Percentiles rank a stretch among this genome's conserved stretches.
Evolutionary conservation across 2,888 invertebrate species (phyloP).

Genomic region (Acrobasis consociella): DNA sequence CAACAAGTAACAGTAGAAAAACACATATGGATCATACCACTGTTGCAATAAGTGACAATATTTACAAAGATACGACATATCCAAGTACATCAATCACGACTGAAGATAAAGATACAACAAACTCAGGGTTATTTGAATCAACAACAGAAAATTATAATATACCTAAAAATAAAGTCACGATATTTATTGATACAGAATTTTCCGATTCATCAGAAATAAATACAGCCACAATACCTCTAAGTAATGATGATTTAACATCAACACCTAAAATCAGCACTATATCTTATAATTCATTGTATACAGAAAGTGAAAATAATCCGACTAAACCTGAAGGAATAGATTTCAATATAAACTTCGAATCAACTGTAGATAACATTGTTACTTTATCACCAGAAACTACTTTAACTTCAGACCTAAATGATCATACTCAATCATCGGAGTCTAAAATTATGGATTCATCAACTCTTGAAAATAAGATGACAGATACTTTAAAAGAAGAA

Average conservation of each 20-base stretch:
- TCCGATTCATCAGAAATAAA: not conserved
- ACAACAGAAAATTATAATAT: not conserved
- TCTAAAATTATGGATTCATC: not conserved
- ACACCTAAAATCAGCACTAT: not conserved
- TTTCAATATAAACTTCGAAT: slow-evolving; percentile 28
- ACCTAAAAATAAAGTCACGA: not conserved
- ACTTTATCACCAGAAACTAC: slow-evolving; percentile 28
- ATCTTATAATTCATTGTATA: not conserved
- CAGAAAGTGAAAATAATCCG: not conserved
- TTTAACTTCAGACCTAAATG: slow-evolving; percentile 6
- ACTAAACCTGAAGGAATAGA: slow-evolving; percentile 22
- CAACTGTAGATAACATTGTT: slow-evolving; percentile 30
- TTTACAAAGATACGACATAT: too few species aligned
- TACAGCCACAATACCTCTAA: not conserved
- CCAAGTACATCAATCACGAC: too few species aligned
- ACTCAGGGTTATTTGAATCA: not conserved
- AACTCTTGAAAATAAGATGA: not conserved
- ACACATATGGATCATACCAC: not conserved
- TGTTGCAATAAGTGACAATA: too few species aligned
- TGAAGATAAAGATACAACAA: not conserved
- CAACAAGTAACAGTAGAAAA: not conserved
- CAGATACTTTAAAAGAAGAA: too few species aligned
- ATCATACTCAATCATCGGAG: slow-evolving; percentile 1
- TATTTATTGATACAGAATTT: not conserved
- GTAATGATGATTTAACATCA: not conserved